phyloP scores from a whole-genome alignment of 1,140 invertebrate genomes.

The Bombus fervidus region DNA sequence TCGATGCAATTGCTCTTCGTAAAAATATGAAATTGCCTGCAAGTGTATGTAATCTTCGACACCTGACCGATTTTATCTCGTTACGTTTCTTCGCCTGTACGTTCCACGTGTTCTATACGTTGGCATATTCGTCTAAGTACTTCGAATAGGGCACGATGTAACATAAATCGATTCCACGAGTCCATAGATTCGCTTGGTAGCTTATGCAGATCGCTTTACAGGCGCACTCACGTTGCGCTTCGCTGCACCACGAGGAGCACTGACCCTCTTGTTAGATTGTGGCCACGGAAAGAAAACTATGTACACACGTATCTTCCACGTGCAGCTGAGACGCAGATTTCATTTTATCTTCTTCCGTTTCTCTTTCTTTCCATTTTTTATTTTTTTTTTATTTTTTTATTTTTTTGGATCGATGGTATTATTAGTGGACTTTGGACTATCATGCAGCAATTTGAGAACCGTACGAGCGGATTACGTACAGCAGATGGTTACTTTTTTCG shows the following conservation, averaged over 20 bases:
- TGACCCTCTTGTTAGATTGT: conserved; percentile 1
- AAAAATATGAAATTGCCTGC: too few relatives aligned
- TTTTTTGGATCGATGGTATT: too few relatives aligned
- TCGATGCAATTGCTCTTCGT: too few relatives aligned
- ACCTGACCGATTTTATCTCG: too few relatives aligned
- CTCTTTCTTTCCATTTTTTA: rapidly evolving
- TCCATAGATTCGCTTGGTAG: background rate
- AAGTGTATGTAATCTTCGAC: too few relatives aligned
- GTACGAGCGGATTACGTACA: background rate
- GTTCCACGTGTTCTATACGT: background rate
- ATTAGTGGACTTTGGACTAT: background rate
- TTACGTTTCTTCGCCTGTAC: too few relatives aligned
- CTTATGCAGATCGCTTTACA: conserved; percentile 37
- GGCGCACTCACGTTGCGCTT: conserved; percentile 25
- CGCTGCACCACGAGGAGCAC: background rate
- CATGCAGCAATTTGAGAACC: background rate
- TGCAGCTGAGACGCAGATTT: background rate
- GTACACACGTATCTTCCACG: too few relatives aligned
- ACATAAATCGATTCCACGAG: conserved; percentile 54
- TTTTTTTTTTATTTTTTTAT: background rate
- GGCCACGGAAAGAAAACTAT: background rate
- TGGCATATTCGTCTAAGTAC: too few relatives aligned
- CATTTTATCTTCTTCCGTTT: background rate
- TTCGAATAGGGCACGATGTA: conserved; percentile 54
- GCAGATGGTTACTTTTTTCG: background rate